These are phyloP conservation scores for Caenorhabditis wallacei DNA, from an alignment of 2,888 invertebrate genomes.

Conservation along the genomic window DNA sequence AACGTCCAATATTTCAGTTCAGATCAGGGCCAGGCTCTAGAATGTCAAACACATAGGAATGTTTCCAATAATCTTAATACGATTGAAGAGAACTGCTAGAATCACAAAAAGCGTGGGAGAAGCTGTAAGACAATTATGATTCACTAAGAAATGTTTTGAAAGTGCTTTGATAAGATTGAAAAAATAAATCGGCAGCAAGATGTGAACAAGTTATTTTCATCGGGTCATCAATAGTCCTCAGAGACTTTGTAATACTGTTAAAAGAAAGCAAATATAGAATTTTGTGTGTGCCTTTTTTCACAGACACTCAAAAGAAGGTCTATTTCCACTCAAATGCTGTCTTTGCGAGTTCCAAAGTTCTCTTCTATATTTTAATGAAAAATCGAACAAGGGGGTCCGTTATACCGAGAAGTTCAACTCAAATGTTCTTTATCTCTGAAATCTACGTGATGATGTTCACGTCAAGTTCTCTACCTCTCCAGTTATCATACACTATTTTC, in stretches of 20 bases:
- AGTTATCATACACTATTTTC: neutral
- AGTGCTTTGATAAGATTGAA: neutral
- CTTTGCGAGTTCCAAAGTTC: neutral
- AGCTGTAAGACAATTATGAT: neutral
- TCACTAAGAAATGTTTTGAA: neutral
- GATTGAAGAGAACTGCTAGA: neutral
- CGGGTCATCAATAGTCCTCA: slow-evolving; percentile 8
- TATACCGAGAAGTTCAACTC: no score
- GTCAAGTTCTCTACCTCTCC: slow-evolving; percentile 1
- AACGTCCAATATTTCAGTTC: slow-evolving; percentile 42
- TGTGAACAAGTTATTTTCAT: slow-evolving; percentile 13
- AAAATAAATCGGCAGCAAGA: neutral
- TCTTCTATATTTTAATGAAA: neutral
- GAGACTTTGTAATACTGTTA: slow-evolving; percentile 13
- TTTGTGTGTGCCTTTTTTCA: slow-evolving; percentile 52
- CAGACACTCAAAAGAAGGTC: slow-evolving; percentile 34
- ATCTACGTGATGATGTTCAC: slow-evolving; percentile 10
- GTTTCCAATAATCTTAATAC: neutral
- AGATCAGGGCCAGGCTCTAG: slow-evolving; percentile 17
- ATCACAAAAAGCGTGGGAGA: neutral
- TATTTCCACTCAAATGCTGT: slow-evolving; percentile 17
- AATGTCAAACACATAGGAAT: neutral
- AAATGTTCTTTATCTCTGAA: neutral
- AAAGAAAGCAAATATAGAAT: slow-evolving; percentile 53
- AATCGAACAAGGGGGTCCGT: neutral